Base-by-base conservation (phyloP, 2,888 invertebrate species). In the Perizoma affinitatum region DNA sequence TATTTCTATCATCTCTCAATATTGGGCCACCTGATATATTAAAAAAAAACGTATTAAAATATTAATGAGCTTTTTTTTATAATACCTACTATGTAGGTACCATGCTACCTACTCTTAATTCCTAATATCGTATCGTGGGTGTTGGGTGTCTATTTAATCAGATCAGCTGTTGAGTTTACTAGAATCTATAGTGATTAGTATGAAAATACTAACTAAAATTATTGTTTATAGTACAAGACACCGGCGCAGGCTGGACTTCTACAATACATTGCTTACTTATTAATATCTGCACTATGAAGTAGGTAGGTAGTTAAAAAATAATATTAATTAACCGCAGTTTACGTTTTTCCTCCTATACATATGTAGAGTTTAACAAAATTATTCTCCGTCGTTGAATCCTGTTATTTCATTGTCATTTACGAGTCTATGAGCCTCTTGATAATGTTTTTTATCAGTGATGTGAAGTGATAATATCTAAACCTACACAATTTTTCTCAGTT, bases 371-470 rank as follows among this genome's bases (percentile, higher is more conserved):
- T 65, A 79, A 80, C 76, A 62, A 55, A 41, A 56, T 10, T 11
- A 53, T 42, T 53, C 36, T 22, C 58, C 38, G 34, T 45, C 10
- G 36, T 45, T 50, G 36, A 36, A 44, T 52, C 11, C 40, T 41
- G 41, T 9, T 9, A 34, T 45, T 63, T 53, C 48, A 50, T 55
- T 45, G 42, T 48, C 55, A 61, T 55, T 43, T 35, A 60, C 44
- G 43, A 5, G 47, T 47, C 51, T 11, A 45, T 67, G 65, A 69
- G 68, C 43, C 58, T 61, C 63, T 61, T 56, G 61, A 66, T 65
- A 63, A 48, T 42, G 33, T 48, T 55, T 49, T 73, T 80, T 80
- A 80, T 80, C 80, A 71, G 72, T 68, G 65, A 71, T 73, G 71
- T 70, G 60, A 57, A 70, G 62, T 71, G 67, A 68, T 70, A 73